These are phyloP conservation scores for Redunca redunca DNA, from an alignment of 2,113 vertebrate species.

Conservation along the genomic window DNA sequence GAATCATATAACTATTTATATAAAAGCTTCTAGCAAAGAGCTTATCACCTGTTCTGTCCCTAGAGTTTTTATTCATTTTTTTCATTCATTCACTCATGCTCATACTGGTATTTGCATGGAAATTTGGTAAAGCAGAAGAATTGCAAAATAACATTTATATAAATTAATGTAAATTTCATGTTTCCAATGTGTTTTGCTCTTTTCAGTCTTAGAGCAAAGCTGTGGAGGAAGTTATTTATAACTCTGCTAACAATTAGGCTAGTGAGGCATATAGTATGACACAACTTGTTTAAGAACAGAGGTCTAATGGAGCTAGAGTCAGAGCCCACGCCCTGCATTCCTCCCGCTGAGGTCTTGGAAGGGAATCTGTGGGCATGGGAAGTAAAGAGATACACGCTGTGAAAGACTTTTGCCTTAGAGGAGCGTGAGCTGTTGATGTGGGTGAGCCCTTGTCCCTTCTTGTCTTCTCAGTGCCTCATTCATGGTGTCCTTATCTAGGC, in stretches of 20 bases:
- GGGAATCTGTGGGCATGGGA: neutral
- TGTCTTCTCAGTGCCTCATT: neutral
- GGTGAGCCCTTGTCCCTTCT: neutral
- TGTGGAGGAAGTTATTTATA: neutral
- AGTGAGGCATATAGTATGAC: neutral
- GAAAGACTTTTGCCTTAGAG: neutral
- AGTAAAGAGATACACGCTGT: neutral
- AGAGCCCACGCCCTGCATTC: neutral
- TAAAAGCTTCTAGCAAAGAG: neutral
- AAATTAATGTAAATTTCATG: neutral
- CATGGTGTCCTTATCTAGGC: neutral
- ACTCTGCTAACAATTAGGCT: neutral
- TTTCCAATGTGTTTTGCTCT: neutral
- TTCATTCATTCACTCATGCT: neutral
- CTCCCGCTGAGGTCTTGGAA: neutral
- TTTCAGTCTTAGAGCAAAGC: neutral
- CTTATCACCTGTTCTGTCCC: neutral
- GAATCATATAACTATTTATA: neutral
- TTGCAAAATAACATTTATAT: slow-evolving; percentile 15
- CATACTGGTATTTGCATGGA: neutral
- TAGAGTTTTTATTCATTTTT: neutral
- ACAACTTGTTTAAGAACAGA: neutral
- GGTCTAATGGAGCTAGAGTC: neutral
- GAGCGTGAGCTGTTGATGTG: neutral
- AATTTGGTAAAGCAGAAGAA: neutral